Evolutionary conservation across 2,888 invertebrate genomes (phyloP), one percentile per base, ranked within the genome.

Genomic region (Drosophila monieri): DNA sequence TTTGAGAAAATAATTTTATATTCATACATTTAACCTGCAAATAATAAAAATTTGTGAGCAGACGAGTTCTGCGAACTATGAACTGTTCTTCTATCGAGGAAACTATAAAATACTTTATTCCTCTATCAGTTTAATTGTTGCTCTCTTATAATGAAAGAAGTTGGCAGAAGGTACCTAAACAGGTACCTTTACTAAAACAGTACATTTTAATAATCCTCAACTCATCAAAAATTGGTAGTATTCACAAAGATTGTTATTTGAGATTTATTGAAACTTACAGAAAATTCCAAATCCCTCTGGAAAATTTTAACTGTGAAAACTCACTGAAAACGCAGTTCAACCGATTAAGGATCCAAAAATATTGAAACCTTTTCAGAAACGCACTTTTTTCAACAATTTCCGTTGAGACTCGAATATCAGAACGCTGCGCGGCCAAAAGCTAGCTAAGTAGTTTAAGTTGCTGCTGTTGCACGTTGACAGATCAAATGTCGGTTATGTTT

Each of bases 401-500:
- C 52, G 43, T 23, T 23, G 27, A 35, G 12, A 12, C 27, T 52
- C n/a, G 14, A 25, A 8, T 51, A 15, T n/a, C 12, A 18, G 2
- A 30, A 25, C 23, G 9, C 3, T 46, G 21, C 64, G 30, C 35
- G 64, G 30, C 30, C 32, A 49, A 30, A 10, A 53, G 6, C 8
- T 39, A 21, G 14, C 23, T 8, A 8, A 12, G 23, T 18, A 18
- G 15, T 21, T 60, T 37, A n/a, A 52, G 41, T 23, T 15, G 66
- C 57, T 65, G 62, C 65, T 68, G 60, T 56, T 56, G 62, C 84
- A 87, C 87, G 89, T 89, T 85, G 76, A 88, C 90, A 87, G 89
- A 83, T 89, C 90, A 88, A 85, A 83, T 88, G 91, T 89, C 89
- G 88, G 88, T 88, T 89, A 89, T 81, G 83, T 88, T 91, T 90